Conservation (phyloP, 92 coral and sea anemone species). For the Paramuricea clavata region DNA sequence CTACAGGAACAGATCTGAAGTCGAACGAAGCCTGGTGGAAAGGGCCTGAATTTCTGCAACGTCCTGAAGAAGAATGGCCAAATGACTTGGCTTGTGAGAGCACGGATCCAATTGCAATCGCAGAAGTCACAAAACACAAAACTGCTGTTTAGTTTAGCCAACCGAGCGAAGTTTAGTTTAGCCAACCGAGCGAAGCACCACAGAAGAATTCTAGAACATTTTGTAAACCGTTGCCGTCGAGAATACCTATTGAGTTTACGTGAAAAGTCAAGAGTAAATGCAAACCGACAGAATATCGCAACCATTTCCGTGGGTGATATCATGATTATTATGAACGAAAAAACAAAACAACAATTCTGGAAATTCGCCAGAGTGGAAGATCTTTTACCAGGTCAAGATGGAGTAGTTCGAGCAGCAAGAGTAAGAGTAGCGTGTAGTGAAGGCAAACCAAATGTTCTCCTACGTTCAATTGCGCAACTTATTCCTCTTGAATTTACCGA, state of each 20-base stretch:
- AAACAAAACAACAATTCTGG: conserved; percentile 1
- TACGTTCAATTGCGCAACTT: neutral
- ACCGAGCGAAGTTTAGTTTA: neutral
- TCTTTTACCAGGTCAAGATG: conserved; percentile 19
- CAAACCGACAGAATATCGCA: neutral
- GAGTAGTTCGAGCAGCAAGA: conserved; percentile 1
- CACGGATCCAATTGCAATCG: too few relatives aligned
- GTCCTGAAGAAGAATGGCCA: conserved; percentile 19
- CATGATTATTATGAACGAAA: neutral
- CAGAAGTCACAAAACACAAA: too few relatives aligned
- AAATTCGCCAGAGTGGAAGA: conserved; percentile 6
- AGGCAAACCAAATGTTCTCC: neutral
- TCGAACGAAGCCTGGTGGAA: neutral
- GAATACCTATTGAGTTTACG: conserved; percentile 8
- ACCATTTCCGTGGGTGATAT: neutral
- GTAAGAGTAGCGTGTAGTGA: neutral
- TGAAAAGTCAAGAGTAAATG: neutral
- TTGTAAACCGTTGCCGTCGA: neutral
- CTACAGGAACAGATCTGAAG: neutral
- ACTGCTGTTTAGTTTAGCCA: neutral
- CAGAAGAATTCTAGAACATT: neutral
- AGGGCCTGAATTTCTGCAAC: neutral
- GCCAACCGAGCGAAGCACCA: conserved; percentile 12
- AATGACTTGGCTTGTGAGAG: too few relatives aligned
- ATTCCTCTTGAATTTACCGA: neutral